Base-by-base conservation (phyloP, 2,888 invertebrate species). In the Mechanitis mazaeus region DNA sequence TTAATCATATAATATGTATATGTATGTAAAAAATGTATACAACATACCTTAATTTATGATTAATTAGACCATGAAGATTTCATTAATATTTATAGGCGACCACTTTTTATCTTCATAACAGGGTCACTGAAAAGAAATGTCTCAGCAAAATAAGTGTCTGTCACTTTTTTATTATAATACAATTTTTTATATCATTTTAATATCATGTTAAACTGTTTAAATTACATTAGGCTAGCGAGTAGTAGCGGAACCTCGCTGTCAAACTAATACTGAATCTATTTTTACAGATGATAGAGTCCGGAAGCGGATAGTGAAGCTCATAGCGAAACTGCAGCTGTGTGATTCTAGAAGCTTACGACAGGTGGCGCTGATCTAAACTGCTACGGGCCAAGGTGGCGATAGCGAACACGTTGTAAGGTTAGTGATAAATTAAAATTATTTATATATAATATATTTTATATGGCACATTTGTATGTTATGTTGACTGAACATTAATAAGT, bases 251-350 rank as follows among this genome's bases (percentile, higher is more conserved):
- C 54, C 62, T 57, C 56, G 54, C 55, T 57, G 57, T 62, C 55
- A 60, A 61, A 67, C 67, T 64, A 64, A 64, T 62, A 62, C 63
- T 60, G 60, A 59, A 50, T 65, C 67, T 68, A 68, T 67, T 68
- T 62, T 60, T 68, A 68, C 57, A 59, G 61, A 65, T 67, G 66
- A 67, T 62, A 50, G 60, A 46, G 54, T 33, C 57, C 28, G 45
- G 58, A 56, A 59, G 64, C 55, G 50, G 45, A 54, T 53, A 57
- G n/a, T 45, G 35, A 33, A 55, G 54, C 54, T 55, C 33, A 54
- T 35, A 38, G 33, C 45, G 42, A 42, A 3, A 45, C 33, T 31
- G 20, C 38, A 35, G 54, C 47, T 31, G 38, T 55, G 35, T 5
- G 47, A 38, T 65, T 64, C 55, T n/a, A 46, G 33, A 1, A 42